Conservation (phyloP, 2,888 invertebrate genomes). For the Luperina nickerlii region DNA sequence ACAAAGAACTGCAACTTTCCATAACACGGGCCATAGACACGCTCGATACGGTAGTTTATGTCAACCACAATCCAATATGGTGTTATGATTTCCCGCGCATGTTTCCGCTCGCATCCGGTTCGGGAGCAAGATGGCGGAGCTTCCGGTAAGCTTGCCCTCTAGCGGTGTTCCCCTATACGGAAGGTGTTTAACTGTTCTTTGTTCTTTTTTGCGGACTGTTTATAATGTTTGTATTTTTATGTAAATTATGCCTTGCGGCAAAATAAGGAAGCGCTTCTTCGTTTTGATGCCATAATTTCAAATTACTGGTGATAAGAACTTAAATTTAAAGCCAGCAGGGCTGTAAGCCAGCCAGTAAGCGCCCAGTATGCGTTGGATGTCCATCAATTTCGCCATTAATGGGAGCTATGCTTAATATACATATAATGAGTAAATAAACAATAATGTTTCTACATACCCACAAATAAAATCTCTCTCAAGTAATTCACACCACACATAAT, state of each 20-base stretch:
- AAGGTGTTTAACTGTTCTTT: constrained; percentile 58
- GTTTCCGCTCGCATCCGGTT: constrained; percentile 70
- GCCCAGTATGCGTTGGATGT: background rate
- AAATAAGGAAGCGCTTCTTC: background rate
- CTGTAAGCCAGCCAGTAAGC: background rate
- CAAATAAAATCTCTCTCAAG: background rate
- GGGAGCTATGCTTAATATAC: background rate
- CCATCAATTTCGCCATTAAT: background rate
- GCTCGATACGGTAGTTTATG: constrained; percentile 55
- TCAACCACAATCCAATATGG: constrained; percentile 69
- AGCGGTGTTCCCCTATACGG: constrained; percentile 64
- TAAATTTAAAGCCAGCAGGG: background rate
- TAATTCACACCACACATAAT: constrained; percentile 18
- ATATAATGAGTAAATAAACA: background rate
- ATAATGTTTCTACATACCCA: background rate
- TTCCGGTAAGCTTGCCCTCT: constrained; percentile 70
- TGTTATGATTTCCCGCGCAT: constrained; percentile 73
- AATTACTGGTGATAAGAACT: background rate
- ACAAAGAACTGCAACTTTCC: constrained; percentile 53
- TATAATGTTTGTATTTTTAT: constrained; percentile 10
- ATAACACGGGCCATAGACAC: constrained; percentile 35
- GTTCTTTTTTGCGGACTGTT: constrained; percentile 37
- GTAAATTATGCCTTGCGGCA: background rate
- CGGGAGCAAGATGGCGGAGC: constrained; percentile 69
- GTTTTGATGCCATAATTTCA: background rate